phyloP scores from a whole-genome alignment of 2,113 vertebrate species.

The Cranoglanis bouderius region DNA sequence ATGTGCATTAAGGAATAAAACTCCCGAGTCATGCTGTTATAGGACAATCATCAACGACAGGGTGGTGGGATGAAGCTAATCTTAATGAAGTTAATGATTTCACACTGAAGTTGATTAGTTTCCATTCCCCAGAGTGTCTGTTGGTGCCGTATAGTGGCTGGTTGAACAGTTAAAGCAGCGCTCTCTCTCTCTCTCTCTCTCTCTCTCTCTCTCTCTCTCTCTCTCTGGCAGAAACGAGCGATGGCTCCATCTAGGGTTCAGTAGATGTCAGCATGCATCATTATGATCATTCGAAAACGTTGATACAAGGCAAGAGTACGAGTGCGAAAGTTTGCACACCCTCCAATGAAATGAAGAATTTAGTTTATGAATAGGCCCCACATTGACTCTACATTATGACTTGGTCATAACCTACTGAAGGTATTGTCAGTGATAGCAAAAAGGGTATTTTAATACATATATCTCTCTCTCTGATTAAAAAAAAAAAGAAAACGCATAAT shows the following conservation, averaged over 20 bases:
- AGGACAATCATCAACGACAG: not conserved
- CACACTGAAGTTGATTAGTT: not conserved
- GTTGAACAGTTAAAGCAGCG: not conserved
- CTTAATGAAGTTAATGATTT: not conserved
- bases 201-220: not conserved
- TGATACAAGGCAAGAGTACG: not conserved
- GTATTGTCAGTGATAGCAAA: not conserved
- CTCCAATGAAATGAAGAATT: not conserved
- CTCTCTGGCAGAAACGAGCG: not conserved
- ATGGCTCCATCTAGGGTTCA: conserved; percentile 38
- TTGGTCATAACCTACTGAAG: not conserved
- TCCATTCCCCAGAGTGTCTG: not conserved
- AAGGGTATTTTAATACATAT: not conserved
- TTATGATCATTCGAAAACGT: not conserved
- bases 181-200: conserved; percentile 5
- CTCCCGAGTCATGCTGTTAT: not conserved
- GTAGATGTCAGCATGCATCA: not conserved
- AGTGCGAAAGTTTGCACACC: not conserved
- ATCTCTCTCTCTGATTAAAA: not conserved
- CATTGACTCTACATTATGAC: not conserved
- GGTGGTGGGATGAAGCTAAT: not conserved
- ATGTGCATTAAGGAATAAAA: not conserved
- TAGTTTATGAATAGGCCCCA: not conserved
- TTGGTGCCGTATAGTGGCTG: not conserved
- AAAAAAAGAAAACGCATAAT: too few species aligned